Percentiles rank a stretch among this genome's conserved stretches.
These are phyloP conservation scores for Tetranychus urticae DNA, from an alignment of 1,140 invertebrate species.

Conservation along the genomic window DNA sequence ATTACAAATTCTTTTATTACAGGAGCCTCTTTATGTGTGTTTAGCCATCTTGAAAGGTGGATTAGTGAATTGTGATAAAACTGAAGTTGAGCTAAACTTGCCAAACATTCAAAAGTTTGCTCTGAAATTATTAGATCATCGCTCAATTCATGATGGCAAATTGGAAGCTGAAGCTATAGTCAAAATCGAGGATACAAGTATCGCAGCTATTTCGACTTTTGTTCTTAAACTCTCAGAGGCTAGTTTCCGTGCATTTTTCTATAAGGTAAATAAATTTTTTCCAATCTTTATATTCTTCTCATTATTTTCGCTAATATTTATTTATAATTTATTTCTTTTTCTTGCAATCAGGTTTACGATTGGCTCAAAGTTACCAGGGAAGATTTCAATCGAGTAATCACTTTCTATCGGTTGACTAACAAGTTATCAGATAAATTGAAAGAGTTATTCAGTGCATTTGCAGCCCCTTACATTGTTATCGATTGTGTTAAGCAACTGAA, in stretches of 20 bases:
- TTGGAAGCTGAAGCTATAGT: not conserved
- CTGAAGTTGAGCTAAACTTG: not conserved
- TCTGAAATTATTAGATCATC: conserved; percentile 3
- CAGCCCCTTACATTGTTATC: conserved; percentile 36
- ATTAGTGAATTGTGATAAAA: not conserved
- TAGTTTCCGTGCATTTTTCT: conserved; percentile 60
- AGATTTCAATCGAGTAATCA: conserved; percentile 38
- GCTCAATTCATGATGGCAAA: not conserved
- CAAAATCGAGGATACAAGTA: conserved; percentile 45
- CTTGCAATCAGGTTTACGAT: conserved; percentile 33
- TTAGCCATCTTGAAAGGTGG: not conserved
- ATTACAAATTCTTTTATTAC: not conserved
- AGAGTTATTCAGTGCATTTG: conserved; percentile 66
- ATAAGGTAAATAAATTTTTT: conserved; percentile 25
- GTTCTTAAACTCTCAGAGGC: conserved; percentile 67
- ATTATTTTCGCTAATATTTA: not conserved
- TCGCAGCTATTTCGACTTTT: conserved; percentile 44
- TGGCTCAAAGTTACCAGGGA: conserved; percentile 34
- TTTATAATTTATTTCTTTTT: not conserved
- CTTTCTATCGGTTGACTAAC: conserved; percentile 50
- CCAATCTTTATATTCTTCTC: not conserved
- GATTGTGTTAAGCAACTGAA: conserved; percentile 4
- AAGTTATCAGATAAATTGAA: conserved; percentile 55
- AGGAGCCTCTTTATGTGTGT: not conserved
- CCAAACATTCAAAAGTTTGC: conserved; percentile 1